Evolutionary conservation across 2,888 invertebrate species (phyloP), one percentile per base, ranked within the genome.

Genomic region (Parochlus steinenii): DNA sequence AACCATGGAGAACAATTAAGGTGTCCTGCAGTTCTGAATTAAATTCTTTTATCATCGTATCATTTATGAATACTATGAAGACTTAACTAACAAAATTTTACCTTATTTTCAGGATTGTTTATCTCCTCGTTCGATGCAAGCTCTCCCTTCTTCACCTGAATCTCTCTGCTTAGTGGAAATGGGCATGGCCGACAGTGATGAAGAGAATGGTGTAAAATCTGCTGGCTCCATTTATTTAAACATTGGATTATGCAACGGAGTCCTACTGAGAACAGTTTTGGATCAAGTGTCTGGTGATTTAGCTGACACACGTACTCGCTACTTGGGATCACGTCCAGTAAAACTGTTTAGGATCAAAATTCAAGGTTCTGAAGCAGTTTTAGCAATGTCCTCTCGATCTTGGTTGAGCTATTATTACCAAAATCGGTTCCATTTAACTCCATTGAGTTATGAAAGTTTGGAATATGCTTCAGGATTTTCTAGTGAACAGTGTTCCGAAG

Each of bases 371-470:
- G 93, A 98, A 58, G 92, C 97, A 2, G 95, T 98, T 0, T 61
- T 98, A 20, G 98, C 98, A 1, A 92, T 97, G 71, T 97, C 95
- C 1, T 93, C 92, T 45, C 70, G 98, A 44, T 89, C 93, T 0
- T 98, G 98, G 98, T 65, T 98, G 16, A 92, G 93, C 50, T 99
- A 98, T 54, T 90, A 90, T 50, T 93, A 97, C 56, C 98, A 99
- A 58, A 95, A 89, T 60, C 70, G 86, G 34, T 90, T 90, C 50
- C 93, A 95, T 57, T 63, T 97, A 30, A 95, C 95, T 0, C 95
- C 95, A 0, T 60, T 95, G 1, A 93, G 93, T 0, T 98, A 98
- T 52, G 95, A 95, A 57, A 82, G 89, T 38, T 62, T 98, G 38
- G 98, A 98, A 54, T 95, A 89, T 60, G 97, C 98, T 0, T 90